phyloP scores from a whole-genome alignment of 2,888 invertebrate species.

The Cactoblastis cactorum region DNA sequence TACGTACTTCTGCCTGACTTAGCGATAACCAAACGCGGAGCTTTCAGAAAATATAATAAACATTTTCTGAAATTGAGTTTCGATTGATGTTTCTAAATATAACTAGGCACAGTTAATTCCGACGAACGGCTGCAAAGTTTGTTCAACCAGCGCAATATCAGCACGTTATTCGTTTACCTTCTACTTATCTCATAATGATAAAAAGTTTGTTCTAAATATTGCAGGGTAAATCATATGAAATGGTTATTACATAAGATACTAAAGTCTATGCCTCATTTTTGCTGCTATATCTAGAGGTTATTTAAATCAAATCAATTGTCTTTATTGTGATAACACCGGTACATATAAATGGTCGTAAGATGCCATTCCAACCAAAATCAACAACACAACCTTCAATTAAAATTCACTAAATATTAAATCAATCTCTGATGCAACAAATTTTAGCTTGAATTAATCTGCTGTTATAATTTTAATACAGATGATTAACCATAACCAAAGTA shows the following conservation, averaged over 20 bases:
- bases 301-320: neutral
- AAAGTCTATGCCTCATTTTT: neutral
- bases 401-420: too few species aligned
- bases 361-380: too few species aligned
- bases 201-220: conserved; percentile 10
- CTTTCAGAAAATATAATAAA: neutral
- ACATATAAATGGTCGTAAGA: too few species aligned
- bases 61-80: conserved; percentile 4
- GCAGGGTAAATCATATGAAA: conserved; percentile 5
- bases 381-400: too few species aligned
- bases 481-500: too few species aligned
- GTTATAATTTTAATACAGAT: too few species aligned
- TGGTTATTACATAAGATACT: conserved; percentile 2
- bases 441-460: too few species aligned
- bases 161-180: conserved; percentile 10
- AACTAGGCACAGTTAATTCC: neutral
- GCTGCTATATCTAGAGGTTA: neutral
- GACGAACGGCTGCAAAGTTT: conserved; percentile 1
- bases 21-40: conserved; percentile 25
- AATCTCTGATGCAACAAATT: too few species aligned
- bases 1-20: conserved; percentile 47
- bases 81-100: conserved; percentile 4
- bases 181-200: conserved; percentile 12
- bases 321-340: too few species aligned
- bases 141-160: conserved; percentile 12